These are phyloP conservation scores for Cynaeus angustus DNA, from an alignment of 2,888 invertebrate species.

Conservation along the genomic window DNA sequence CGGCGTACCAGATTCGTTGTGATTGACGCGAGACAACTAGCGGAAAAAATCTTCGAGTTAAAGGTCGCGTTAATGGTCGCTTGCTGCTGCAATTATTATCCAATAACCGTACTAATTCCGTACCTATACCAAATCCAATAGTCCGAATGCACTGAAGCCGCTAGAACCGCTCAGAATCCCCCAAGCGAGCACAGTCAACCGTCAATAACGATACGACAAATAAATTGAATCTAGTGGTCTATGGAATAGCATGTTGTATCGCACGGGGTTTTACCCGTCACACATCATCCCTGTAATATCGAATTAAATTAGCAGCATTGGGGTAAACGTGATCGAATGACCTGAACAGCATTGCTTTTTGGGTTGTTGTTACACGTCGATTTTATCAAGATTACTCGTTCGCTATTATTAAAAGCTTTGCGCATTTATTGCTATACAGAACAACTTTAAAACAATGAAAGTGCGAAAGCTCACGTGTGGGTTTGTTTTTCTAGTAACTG, in stretches of 20 bases:
- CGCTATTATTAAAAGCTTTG: too few relatives aligned
- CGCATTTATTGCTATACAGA: too few relatives aligned
- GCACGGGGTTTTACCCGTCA: constrained; percentile 54
- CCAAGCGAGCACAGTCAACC: constrained; percentile 56
- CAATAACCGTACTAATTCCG: constrained; percentile 23
- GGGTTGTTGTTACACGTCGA: constrained; percentile 45
- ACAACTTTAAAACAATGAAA: too few relatives aligned
- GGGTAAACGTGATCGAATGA: constrained; percentile 57
- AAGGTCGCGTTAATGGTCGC: constrained; percentile 11
- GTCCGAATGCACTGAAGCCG: constrained; percentile 22
- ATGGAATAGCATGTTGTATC: constrained; percentile 58
- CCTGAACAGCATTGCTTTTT: constrained; percentile 50
- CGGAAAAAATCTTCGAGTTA: constrained; percentile 10
- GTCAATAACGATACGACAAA: constrained; percentile 66
- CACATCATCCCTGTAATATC: constrained; percentile 56
- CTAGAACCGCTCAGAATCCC: constrained; percentile 45
- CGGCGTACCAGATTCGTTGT: constrained; percentile 26
- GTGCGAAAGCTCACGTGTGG: too few relatives aligned
- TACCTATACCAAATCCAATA: constrained; percentile 26
- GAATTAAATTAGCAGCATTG: constrained; percentile 60
- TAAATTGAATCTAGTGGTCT: constrained; percentile 65
- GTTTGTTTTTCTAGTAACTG: too few relatives aligned
- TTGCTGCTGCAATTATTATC: constrained; percentile 26
- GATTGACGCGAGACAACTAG: constrained; percentile 25
- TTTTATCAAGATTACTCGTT: constrained; percentile 16